A percentile compares a stretch with the other conserved stretches of the same genome.
Conservation (phyloP, 37 sponge, comb jelly and placozoan species). For the Corticium candelabrum region DNA sequence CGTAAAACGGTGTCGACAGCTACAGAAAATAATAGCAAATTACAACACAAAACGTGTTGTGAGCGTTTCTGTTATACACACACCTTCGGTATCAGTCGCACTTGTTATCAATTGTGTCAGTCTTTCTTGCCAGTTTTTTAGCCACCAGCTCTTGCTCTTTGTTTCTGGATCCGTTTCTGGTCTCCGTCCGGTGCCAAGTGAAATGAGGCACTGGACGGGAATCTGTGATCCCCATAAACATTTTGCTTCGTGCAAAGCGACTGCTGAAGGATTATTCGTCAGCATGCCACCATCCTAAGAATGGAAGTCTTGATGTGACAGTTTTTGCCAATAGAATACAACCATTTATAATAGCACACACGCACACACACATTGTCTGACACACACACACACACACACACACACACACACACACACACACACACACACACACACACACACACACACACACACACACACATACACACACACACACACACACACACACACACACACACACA, state of each 20-base stretch:
- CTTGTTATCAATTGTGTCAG: constrained; percentile 48
- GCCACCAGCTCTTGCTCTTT: not conserved
- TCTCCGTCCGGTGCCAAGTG: constrained; percentile 72
- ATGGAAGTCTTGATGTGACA: not conserved
- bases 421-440: not conserved
- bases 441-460: not conserved
- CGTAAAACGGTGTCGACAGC: constrained; percentile 59
- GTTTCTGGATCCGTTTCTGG: constrained; percentile 5
- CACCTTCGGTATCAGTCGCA: constrained; percentile 79
- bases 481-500: no score
- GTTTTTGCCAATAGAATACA: no score
- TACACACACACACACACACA: no score
- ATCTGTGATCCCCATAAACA: constrained; percentile 50
- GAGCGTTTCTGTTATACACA: not conserved
- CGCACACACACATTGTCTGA: no score
- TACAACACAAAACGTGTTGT: not conserved
- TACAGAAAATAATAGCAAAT: constrained; percentile 10
- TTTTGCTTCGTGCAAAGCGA: constrained; percentile 75
- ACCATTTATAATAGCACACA: not conserved
- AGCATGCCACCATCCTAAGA: constrained; percentile 78
- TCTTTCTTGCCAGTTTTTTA: constrained; percentile 37
- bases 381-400: constrained; percentile 11
- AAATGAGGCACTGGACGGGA: constrained; percentile 73
- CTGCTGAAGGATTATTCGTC: constrained; percentile 76
- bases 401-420: constrained; percentile 24